Base-by-base conservation (phyloP, 2,888 invertebrate genomes). In the Uropetala carovei region DNA sequence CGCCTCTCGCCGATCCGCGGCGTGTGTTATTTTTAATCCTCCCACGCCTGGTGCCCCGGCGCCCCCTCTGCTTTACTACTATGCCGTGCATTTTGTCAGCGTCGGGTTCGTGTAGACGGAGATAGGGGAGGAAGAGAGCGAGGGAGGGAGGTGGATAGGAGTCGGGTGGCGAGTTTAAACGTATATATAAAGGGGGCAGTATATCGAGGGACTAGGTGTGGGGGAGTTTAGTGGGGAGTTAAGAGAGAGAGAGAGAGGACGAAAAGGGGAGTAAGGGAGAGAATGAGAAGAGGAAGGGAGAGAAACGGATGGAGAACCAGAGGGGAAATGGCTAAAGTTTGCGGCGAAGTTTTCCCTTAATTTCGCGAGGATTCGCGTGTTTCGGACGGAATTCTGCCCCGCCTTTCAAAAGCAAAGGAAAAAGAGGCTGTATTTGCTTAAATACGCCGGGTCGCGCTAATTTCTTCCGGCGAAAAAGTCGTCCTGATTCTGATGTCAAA, bases 51-150 rank as follows among this genome's bases (percentile, higher is more conserved):
- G 56, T 83, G 83, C n/a, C 83, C 83, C 83, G 83, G 83, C 7
- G 83, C 30, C 56, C 83, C 18, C 11, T n/a, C 57, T 57, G 56
- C 56, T 11, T n/a, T n/a, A 27, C 43, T 56, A 43, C 18, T 16
- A n/a, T 18, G 83, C 83, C 83, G 83, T 83, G 83, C 83, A 83
- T 83, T 83, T 83, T 83, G 83, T 83, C 83, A 83, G 83, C 57
- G 83, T 83, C 83, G 43, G 83, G 83, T 10, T 11, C 14, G 30
- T 13, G 27, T 82, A 7, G 82, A 43, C 30, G 8, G 82, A 13
- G 81, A 82, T 7, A 43, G 4, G 4, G 18, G 22, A 27, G 22
- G 22, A 13, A 18, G 11, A 16, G 11, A 43, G 83, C 56, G 82
- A 57, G 4, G 83, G 57, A 9, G 18, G 57, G 56, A 56, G 30